Conservation (phyloP, 2,888 invertebrate species). For the Latheticus oryzae region DNA sequence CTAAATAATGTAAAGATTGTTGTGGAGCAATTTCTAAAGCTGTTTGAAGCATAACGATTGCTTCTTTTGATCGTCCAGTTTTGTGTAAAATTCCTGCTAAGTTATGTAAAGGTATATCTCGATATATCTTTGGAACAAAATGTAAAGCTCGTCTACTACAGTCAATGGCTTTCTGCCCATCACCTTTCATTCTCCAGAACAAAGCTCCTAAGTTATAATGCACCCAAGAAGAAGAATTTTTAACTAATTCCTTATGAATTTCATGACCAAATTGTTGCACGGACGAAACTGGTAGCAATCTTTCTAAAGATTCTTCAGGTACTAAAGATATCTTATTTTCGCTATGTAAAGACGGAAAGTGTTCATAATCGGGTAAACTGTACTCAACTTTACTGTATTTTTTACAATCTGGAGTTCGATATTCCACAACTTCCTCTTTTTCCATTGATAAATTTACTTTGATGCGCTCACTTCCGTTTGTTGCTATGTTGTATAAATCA, state of each 20-base stretch:
- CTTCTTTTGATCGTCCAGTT: constrained; percentile 76
- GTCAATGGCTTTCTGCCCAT: constrained; percentile 82
- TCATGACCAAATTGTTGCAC: constrained; percentile 72
- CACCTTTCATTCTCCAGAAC: constrained; percentile 82
- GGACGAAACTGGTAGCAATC: constrained; percentile 62
- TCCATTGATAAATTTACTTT: constrained; percentile 63
- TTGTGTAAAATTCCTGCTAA: constrained; percentile 80
- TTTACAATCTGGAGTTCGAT: constrained; percentile 58
- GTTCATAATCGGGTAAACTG: constrained; percentile 72
- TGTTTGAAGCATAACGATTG: constrained; percentile 77
- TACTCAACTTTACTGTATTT: constrained; percentile 65
- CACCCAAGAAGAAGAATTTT: constrained; percentile 81
- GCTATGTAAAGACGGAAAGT: constrained; percentile 70
- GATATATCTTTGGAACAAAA: constrained; percentile 78
- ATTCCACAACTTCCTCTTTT: constrained; percentile 55
- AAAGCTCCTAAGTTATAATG: constrained; percentile 83
- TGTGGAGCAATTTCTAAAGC: constrained; percentile 78
- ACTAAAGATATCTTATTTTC: constrained; percentile 67
- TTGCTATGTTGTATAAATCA: constrained; percentile 75
- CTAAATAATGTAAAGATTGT: constrained; percentile 73
- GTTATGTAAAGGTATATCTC: constrained; percentile 79
- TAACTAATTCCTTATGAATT: constrained; percentile 71
- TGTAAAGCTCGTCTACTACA: constrained; percentile 82
- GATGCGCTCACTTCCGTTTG: constrained; percentile 69
- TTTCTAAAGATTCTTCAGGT: constrained; percentile 68